Conservation (phyloP, 2,888 invertebrate species). For the Melolontha melolontha region DNA sequence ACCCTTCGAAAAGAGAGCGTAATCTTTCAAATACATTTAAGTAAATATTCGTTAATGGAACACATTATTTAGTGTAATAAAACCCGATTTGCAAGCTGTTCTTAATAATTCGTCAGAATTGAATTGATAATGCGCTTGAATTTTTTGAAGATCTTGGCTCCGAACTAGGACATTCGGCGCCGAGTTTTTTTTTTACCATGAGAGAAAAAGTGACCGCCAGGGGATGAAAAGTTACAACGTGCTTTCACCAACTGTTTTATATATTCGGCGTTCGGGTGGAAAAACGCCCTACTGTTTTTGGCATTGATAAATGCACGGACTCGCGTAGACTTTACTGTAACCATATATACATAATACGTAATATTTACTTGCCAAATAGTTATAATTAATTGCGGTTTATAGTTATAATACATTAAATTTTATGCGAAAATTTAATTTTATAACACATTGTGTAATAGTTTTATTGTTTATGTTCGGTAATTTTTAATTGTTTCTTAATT, state of each 20-base stretch:
- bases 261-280: slow-evolving; percentile 25
- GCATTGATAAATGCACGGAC: slow-evolving; percentile 39
- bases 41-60: too few species aligned
- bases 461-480: too few species aligned
- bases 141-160: slow-evolving; percentile 5
- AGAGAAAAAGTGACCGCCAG: slow-evolving; percentile 32
- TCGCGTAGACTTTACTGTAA: slow-evolving; percentile 9
- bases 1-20: too few species aligned
- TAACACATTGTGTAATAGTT: too few species aligned
- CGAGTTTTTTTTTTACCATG: slow-evolving; percentile 10
- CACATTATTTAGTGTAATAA: too few species aligned
- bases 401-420: too few species aligned
- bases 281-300: slow-evolving; percentile 35
- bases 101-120: not conserved
- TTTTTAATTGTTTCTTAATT: too few species aligned
- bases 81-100: too few species aligned
- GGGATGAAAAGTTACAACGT: slow-evolving; percentile 40
- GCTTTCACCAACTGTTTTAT: slow-evolving; percentile 37
- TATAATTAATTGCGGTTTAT: too few species aligned
- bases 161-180: slow-evolving; percentile 1
- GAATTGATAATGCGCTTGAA: slow-evolving; percentile 12
- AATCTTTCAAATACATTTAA: too few species aligned
- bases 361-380: too few species aligned
- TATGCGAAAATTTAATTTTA: too few species aligned
- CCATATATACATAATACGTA: not conserved